Conservation (phyloP, 2,888 invertebrate genomes). For the Endomychus coccineus region DNA sequence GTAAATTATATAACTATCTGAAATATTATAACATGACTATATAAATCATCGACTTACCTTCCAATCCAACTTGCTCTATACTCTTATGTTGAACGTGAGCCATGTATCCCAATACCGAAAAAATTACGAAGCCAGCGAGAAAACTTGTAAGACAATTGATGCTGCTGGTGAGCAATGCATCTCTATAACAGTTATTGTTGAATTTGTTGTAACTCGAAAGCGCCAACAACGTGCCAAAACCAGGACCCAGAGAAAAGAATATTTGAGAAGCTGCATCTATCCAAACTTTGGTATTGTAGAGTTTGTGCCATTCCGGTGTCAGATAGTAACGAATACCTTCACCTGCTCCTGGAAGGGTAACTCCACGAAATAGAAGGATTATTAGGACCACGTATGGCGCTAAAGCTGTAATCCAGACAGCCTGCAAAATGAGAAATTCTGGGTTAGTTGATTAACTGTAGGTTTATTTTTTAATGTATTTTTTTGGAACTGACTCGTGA, state of each 20-base stretch:
- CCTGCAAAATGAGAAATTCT: slow-evolving; percentile 48
- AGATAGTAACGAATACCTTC: slow-evolving; percentile 84
- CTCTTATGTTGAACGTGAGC: slow-evolving; percentile 80
- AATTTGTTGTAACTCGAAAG: slow-evolving; percentile 91
- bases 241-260: slow-evolving; percentile 89
- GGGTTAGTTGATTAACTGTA: no score
- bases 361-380: slow-evolving; percentile 75
- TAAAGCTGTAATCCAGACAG: slow-evolving; percentile 92
- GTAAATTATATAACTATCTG: no score
- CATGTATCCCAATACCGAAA: slow-evolving; percentile 94
- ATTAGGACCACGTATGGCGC: slow-evolving; percentile 87
- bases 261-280: slow-evolving; percentile 91
- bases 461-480: no score
- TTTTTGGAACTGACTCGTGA: no score
- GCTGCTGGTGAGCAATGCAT: slow-evolving; percentile 81
- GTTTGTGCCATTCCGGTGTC: slow-evolving; percentile 82
- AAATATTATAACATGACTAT: background rate
- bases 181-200: slow-evolving; percentile 83
- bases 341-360: slow-evolving; percentile 76
- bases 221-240: slow-evolving; percentile 84
- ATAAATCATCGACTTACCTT: slow-evolving; percentile 36
- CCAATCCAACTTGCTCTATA: slow-evolving; percentile 78
- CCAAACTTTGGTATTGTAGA: slow-evolving; percentile 78
- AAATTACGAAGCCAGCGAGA: slow-evolving; percentile 89
- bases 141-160: slow-evolving; percentile 91